Base-by-base conservation (phyloP, 1,140 invertebrate species). In the Diachasma alloeum region DNA sequence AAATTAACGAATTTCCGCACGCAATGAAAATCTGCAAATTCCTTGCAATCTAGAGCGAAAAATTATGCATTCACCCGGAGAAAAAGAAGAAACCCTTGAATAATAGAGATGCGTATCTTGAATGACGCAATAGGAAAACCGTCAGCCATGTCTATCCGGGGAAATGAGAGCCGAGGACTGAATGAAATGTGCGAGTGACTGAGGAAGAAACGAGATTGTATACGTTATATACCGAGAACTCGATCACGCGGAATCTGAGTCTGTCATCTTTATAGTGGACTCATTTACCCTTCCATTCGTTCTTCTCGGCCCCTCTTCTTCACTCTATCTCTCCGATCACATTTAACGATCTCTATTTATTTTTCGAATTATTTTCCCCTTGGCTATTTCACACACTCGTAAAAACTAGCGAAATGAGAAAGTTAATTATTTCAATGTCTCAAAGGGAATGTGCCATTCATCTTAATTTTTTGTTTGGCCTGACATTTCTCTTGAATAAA, bases 281-380 rank as follows among this genome's bases (percentile, higher is more conserved):
- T 53, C 48, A 53, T 53, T 53, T 53, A 19, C 48, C 48, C 17
- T 19, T 53, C 48, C 48, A 53, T 53, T 53, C n/a, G 0, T 3
- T 9, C 48, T 9, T 15, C 48, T 15, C 13, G 4, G 5, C 2
- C 48, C 48, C 48, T 17, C 48, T 8, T 15, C 10, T 17, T n/a
- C n/a, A n/a, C 17, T 19, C 13, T 53, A n/a, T 53, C 48, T n/a
- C n/a, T 19, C 48, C 17, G 10, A 53, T 53, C 15, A 53, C 6
- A 53, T 53, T 53, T 53, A 17, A 53, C 48, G 48, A 53, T 15
- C n/a, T 53, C n/a, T 53, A 53, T 53, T 53, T 53, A 53, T 19
- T 53, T 53, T 19, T 53, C 48, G 13, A 15, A 53, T 82, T 80
- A 83, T 84, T 83, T 83, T 81, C 80, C 82, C 79, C 77, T 81